Evolutionary conservation across 2,797 vertebrate species (phyloP).

Genomic region (Sebastolobus alascanus): DNA sequence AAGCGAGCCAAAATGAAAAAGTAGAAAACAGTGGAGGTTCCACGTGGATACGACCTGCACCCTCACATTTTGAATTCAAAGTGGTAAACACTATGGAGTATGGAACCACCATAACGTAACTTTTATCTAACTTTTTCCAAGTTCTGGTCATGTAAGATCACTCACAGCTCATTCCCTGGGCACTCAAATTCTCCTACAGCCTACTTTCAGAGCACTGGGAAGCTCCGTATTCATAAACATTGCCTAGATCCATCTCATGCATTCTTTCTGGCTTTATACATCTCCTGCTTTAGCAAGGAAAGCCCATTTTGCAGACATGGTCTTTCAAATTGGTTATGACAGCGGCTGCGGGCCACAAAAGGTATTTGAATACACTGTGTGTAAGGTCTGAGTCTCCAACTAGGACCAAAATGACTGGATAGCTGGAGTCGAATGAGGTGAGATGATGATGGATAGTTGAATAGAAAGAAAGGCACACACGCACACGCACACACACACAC

Average conservation of each 20-base stretch:
- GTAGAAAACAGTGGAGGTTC: no score
- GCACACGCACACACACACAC: constrained; percentile 21
- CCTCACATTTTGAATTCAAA: no score
- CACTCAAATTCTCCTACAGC: background rate
- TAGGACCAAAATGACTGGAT: constrained; percentile 43
- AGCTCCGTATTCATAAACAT: background rate
- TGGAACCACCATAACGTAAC: background rate
- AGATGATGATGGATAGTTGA: constrained; percentile 45
- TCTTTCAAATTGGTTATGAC: constrained; percentile 33
- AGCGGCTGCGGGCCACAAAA: constrained; percentile 19
- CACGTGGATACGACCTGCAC: no score
- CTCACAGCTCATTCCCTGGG: background rate
- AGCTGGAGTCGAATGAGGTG: constrained; percentile 58
- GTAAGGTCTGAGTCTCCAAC: constrained; percentile 34
- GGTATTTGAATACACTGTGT: constrained; percentile 38
- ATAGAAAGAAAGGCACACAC: constrained; percentile 35
- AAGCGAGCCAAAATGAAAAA: no score
- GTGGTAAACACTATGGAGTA: no score
- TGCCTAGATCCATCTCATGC: background rate
- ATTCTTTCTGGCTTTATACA: background rate
- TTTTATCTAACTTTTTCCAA: constrained; percentile 4
- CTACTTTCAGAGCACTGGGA: background rate
- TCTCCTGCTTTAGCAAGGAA: constrained; percentile 1
- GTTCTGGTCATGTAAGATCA: background rate
- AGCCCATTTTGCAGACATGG: constrained; percentile 31